A percentile compares a stretch with the other conserved stretches of the same genome.
These are phyloP conservation scores for Colius striatus DNA, from an alignment of 2,113 vertebrate species.

Conservation along the genomic window DNA sequence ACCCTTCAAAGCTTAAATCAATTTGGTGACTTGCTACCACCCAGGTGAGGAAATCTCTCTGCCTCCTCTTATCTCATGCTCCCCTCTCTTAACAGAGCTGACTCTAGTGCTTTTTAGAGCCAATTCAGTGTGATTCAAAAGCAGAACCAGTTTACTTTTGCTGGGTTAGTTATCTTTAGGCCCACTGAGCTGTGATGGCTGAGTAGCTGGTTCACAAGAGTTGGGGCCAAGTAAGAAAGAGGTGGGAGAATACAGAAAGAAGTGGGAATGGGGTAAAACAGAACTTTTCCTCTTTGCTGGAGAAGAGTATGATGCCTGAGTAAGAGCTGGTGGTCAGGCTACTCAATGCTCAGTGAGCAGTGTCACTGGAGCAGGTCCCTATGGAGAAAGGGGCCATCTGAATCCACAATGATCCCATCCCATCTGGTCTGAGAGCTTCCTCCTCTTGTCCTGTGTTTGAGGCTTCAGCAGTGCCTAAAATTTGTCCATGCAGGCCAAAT, in stretches of 20 bases:
- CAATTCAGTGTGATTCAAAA: not conserved
- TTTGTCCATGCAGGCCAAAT: not conserved
- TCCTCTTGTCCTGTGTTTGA: not conserved
- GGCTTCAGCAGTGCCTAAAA: not conserved
- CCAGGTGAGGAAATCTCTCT: not conserved
- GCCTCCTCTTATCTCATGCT: not conserved
- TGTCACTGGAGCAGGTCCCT: not conserved
- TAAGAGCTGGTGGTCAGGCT: not conserved
- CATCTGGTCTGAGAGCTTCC: rapidly evolving
- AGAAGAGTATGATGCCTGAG: not conserved
- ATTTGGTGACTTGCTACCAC: not conserved
- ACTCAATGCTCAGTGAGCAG: rapidly evolving
- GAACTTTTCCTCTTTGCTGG: not conserved
- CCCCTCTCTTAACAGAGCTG: not conserved
- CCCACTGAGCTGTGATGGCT: not conserved
- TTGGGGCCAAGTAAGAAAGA: not conserved
- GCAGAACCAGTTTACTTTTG: not conserved
- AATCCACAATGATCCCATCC: not conserved
- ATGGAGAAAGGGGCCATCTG: rapidly evolving
- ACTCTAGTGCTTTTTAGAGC: not conserved
- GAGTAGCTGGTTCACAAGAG: not conserved
- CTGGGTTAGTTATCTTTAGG: not conserved
- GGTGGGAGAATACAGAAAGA: not conserved
- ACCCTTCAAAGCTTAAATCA: not conserved
- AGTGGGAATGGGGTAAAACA: not conserved